Percentiles rank a stretch among this genome's conserved stretches.
These are phyloP conservation scores for Catharus ustulatus DNA, from an alignment of 2,797 vertebrate genomes.

Conservation along the genomic window DNA sequence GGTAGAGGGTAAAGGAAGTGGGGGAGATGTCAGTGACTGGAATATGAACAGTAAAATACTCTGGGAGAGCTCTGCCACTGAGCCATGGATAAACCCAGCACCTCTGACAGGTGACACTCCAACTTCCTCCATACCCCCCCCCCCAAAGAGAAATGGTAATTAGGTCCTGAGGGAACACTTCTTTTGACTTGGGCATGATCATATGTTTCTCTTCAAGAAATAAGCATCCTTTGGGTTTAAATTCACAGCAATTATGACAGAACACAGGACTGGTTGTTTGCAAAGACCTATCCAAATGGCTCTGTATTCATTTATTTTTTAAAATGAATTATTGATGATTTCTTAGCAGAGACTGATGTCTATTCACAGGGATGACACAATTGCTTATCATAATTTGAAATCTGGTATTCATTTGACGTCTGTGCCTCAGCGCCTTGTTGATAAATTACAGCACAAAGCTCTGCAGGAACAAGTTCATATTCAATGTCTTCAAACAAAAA, in stretches of 20 bases:
- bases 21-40: neutral
- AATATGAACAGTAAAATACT: neutral
- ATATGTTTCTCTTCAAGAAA: constrained; percentile 1
- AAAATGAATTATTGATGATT: constrained; percentile 55
- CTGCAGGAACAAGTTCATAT: constrained; percentile 68
- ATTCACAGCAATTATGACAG: constrained; percentile 38
- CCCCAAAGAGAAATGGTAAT: neutral
- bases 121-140: neutral
- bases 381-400: constrained; percentile 72
- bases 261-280: constrained; percentile 30
- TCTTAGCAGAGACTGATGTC: constrained; percentile 61
- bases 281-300: constrained; percentile 39
- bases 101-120: neutral
- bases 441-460: constrained; percentile 56
- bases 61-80: neutral
- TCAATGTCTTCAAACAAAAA: constrained; percentile 53
- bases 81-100: neutral
- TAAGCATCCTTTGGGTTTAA: neutral
- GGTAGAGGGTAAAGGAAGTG: neutral
- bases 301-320: constrained; percentile 19
- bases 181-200: neutral
- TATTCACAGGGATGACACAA: constrained; percentile 62
- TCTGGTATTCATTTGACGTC: constrained; percentile 68
- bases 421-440: constrained; percentile 21
- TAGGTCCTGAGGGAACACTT: neutral